Evolutionary conservation across 2,888 invertebrate species (phyloP), one percentile per base, ranked within the genome.

Genomic region (Synergus gifuensis): DNA sequence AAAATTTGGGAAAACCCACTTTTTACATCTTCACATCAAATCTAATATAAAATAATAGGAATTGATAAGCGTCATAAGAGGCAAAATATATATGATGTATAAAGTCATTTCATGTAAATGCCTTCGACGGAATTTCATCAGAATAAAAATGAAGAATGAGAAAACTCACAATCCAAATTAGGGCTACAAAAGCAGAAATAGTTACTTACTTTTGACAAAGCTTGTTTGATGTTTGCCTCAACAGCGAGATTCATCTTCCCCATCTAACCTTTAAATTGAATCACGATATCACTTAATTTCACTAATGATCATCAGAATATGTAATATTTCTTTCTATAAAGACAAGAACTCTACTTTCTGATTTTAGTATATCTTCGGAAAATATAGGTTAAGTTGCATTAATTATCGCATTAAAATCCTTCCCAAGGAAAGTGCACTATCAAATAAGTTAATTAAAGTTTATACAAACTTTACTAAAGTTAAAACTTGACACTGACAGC

Each of bases 171-270:
- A 60, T 11, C 3, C 18, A 4, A 4, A 22, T 60, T 60, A 28
- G 5, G 14, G 14, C 9, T 60, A 5, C 12, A 60, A 60, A 60
- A 9, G 12, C 60, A 22, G 1, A 22, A 22, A 22, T 22, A 4
- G 5, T 11, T 73, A 73, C 73, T 49, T n/a, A 73, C 73, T 73
- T 73, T 73, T n/a, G 73, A 49, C n/a, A 73, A 73, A 73, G 49
- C 49, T 36, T 73, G 73, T n/a, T 54, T 73, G 28, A 73, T 73
- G n/a, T n/a, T 54, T 36, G 73, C n/a, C 40, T 73, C 73, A 54
- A 49, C 49, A 73, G 49, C 36, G 36, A 40, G 73, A 73, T 73
- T 54, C 73, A 73, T 73, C 54, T 73, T 73, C 73, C 73, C 73
- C 49, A 73, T 73, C 73, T 73, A 73, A 73, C 54, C 49, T 73